Percentiles rank a stretch among this genome's conserved stretches.
Evolutionary conservation across 1,140 invertebrate genomes (phyloP).

Genomic region (Brachionus rotundiformis): DNA sequence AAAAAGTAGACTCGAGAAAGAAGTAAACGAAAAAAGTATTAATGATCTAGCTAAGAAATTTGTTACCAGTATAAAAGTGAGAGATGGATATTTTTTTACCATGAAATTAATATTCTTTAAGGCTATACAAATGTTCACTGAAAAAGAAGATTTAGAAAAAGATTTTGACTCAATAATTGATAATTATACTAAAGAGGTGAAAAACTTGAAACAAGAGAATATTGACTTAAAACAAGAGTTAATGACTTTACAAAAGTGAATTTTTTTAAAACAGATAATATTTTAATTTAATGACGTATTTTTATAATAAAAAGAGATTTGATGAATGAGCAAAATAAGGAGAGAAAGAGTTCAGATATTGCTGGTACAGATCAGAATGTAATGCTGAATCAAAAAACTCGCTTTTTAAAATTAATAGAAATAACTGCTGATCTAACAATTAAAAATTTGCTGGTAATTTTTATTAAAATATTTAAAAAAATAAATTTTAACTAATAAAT

Average conservation of each 20-base stretch:
- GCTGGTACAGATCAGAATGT: neutral
- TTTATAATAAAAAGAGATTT: neutral
- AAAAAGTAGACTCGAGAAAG: neutral
- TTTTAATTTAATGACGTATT: neutral
- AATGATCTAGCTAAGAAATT: neutral
- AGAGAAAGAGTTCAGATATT: neutral
- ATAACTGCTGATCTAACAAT: neutral
- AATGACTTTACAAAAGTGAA: neutral
- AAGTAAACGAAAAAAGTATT: neutral
- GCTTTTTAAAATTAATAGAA: neutral
- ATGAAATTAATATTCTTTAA: neutral
- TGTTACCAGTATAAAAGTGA: conserved; percentile 6
- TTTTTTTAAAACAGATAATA: neutral
- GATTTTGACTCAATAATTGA: neutral
- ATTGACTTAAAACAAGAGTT: neutral
- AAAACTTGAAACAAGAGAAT: neutral
- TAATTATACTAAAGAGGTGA: neutral
- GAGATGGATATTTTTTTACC: neutral
- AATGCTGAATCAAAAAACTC: neutral
- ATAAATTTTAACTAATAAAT: neutral
- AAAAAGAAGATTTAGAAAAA: neutral
- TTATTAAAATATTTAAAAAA: neutral
- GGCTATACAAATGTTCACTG: neutral
- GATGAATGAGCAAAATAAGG: neutral
- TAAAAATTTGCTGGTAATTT: neutral